Evolutionary conservation across 2,113 vertebrate genomes (phyloP).

Genomic region (Oncorhynchus masou): DNA sequence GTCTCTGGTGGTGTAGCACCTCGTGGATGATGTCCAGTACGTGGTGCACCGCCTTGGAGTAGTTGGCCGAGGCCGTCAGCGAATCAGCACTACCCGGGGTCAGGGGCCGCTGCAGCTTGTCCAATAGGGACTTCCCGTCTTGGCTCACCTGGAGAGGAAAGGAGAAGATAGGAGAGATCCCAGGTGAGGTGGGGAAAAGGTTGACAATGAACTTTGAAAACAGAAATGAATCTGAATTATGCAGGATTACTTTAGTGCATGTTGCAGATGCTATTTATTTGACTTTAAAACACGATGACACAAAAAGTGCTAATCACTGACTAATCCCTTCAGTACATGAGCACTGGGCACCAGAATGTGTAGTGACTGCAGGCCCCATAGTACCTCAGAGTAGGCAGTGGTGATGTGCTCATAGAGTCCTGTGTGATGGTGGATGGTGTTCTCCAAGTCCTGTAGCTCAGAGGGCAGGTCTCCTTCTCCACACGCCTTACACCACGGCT

Average conservation of each 20-base stretch:
- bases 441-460: constrained; percentile 95
- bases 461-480: constrained; percentile 95
- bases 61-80: constrained; percentile 91
- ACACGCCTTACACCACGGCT: constrained; percentile 96
- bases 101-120: constrained; percentile 94
- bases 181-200: background rate
- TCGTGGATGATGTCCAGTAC: constrained; percentile 97
- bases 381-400: constrained; percentile 91
- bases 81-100: constrained; percentile 94
- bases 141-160: constrained; percentile 84
- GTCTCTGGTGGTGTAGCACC: constrained; percentile 95
- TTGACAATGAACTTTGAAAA: too few species aligned
- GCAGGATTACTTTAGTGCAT: constrained; percentile 81
- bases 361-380: background rate
- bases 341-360: too few species aligned
- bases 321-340: too few species aligned
- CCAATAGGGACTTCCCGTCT: constrained; percentile 93
- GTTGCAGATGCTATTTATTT: background rate
- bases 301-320: too few species aligned
- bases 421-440: constrained; percentile 96
- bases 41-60: constrained; percentile 95
- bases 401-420: constrained; percentile 95
- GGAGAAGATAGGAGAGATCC: background rate
- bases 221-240: too few species aligned
- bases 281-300: too few species aligned